Conservation (phyloP, 2,888 invertebrate species). For the Oasisia sp. region DNA sequence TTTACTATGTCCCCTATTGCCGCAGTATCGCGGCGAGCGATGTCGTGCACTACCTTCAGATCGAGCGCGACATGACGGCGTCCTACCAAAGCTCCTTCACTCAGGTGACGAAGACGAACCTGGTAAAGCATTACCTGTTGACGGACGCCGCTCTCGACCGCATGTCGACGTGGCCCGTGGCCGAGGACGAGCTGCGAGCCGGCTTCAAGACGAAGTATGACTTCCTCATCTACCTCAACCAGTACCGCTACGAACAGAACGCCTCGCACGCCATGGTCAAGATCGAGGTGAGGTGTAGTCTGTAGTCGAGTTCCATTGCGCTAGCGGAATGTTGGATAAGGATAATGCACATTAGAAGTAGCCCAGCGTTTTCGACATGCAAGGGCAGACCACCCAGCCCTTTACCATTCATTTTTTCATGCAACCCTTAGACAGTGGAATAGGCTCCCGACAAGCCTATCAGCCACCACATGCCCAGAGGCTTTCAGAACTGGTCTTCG, state of each 20-base stretch:
- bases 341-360: too few species aligned
- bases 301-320: too few species aligned
- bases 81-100: background rate
- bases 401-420: too few species aligned
- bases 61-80: background rate
- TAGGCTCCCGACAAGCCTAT: too few species aligned
- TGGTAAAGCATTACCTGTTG: background rate
- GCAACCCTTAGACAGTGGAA: too few species aligned
- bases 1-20: background rate
- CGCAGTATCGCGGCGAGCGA: background rate
- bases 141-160: slow-evolving; percentile 5
- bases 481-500: too few species aligned
- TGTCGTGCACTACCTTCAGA: background rate
- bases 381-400: too few species aligned
- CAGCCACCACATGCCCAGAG: too few species aligned
- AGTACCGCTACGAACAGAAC: background rate
- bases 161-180: background rate
- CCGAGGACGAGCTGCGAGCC: background rate
- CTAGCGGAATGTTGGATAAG: too few species aligned
- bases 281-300: background rate
- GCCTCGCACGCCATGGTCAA: background rate
- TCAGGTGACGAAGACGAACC: background rate
- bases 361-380: too few species aligned
- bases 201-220: background rate
- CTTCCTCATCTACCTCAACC: background rate